Evolutionary conservation across 2,888 invertebrate species (phyloP).

Genomic region (Aphidoletes aphidimyza): DNA sequence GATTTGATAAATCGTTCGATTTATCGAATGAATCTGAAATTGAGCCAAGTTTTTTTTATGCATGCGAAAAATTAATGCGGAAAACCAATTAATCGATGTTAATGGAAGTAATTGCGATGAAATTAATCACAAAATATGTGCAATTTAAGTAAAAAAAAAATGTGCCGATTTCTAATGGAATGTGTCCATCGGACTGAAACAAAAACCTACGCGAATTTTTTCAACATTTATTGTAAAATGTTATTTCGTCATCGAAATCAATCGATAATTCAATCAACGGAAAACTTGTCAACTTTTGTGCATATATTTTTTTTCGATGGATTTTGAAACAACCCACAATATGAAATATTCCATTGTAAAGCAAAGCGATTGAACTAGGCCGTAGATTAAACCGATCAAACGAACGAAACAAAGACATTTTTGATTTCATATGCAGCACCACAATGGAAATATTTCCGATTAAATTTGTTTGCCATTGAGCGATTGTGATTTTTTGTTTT

Average conservation of each 20-base stretch:
- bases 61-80: background rate
- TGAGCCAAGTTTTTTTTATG: too few relatives aligned
- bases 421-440: too few relatives aligned
- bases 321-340: conserved; percentile 35
- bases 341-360: too few relatives aligned
- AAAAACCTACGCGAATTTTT: background rate
- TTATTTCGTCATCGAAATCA: conserved; percentile 30
- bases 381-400: too few relatives aligned
- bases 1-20: too few relatives aligned
- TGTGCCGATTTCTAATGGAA: background rate
- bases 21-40: too few relatives aligned
- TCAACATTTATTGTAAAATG: background rate
- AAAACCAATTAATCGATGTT: background rate
- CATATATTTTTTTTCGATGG: too few relatives aligned
- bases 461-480: too few relatives aligned
- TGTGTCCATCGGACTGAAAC: conserved; percentile 1
- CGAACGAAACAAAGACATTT: too few relatives aligned
- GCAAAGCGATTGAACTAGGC: too few relatives aligned
- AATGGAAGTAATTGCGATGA: background rate
- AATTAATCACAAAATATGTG: background rate
- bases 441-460: too few relatives aligned
- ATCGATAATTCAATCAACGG: conserved; percentile 24
- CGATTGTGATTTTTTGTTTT: too few relatives aligned
- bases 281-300: background rate
- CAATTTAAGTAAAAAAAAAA: background rate